Conservation (phyloP, 2,113 vertebrate species). For the Alces alces region DNA sequence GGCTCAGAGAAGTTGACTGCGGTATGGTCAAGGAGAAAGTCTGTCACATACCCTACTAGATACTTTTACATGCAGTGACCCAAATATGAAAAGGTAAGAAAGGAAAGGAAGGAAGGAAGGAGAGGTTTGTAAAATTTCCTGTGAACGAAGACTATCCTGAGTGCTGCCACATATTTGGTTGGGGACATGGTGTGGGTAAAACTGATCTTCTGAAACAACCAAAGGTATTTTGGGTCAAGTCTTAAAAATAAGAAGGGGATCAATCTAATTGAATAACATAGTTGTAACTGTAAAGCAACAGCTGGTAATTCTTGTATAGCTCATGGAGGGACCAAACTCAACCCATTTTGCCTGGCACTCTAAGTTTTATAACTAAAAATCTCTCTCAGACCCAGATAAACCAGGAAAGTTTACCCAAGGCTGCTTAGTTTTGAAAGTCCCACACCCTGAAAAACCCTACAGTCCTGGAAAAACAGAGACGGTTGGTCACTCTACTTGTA, state of each 20-base stretch:
- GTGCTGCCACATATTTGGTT: neutral
- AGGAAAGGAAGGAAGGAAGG: neutral
- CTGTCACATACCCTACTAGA: neutral
- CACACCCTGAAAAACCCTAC: neutral
- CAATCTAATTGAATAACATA: neutral
- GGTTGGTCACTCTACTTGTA: neutral
- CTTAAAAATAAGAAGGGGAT: neutral
- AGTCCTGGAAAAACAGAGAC: neutral
- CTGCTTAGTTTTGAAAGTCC: neutral
- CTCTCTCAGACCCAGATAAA: neutral
- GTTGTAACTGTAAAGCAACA: neutral
- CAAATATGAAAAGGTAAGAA: neutral
- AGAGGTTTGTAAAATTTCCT: neutral
- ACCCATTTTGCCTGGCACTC: neutral
- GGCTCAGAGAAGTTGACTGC: neutral
- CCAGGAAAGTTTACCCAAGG: neutral
- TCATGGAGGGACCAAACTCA: neutral
- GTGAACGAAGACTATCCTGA: neutral
- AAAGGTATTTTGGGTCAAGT: neutral
- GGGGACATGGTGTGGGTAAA: neutral
- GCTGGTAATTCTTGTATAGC: neutral
- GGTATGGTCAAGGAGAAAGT: neutral
- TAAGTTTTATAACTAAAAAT: neutral
- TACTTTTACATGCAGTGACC: neutral
- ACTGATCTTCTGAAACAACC: neutral